A percentile compares a stretch with the other conserved stretches of the same genome.
Conservation (phyloP, 2,888 invertebrate species). For the Tiliacea aurago region DNA sequence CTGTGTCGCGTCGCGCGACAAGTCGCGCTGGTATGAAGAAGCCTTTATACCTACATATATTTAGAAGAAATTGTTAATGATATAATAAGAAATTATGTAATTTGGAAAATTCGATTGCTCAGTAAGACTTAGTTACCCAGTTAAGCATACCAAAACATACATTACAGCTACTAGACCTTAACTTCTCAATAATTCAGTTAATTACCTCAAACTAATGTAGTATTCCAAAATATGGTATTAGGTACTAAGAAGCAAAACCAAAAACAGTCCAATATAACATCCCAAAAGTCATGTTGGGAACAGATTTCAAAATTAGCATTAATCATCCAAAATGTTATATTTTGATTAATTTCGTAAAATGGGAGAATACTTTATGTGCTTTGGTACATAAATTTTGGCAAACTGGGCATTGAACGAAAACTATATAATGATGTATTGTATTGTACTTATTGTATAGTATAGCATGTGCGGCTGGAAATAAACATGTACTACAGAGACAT, state of each 20-base stretch:
- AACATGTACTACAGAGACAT: constrained; percentile 15
- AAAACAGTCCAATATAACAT: no score
- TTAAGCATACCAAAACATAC: not conserved
- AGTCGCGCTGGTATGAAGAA: no score
- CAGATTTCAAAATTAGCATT: not conserved
- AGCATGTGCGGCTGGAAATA: constrained; percentile 2
- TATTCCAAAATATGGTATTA: not conserved
- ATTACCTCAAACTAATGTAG: not conserved
- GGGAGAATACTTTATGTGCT: not conserved
- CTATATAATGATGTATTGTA: not conserved
- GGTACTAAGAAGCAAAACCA: not conserved
- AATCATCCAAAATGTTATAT: no score
- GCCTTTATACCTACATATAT: not conserved
- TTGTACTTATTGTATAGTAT: not conserved
- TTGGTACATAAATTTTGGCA: no score
- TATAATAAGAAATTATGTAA: not conserved
- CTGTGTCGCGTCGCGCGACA: no score
- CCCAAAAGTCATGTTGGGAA: not conserved
- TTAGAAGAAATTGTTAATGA: not conserved
- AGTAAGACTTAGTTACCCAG: no score
- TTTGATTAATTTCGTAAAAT: not conserved
- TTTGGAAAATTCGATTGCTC: not conserved
- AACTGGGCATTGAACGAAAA: no score
- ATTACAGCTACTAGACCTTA: no score
- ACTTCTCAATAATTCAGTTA: not conserved